Evolutionary conservation across 1,140 invertebrate species (phyloP), one percentile per base, ranked within the genome.

Genomic region (Odontomachus brunneus): DNA sequence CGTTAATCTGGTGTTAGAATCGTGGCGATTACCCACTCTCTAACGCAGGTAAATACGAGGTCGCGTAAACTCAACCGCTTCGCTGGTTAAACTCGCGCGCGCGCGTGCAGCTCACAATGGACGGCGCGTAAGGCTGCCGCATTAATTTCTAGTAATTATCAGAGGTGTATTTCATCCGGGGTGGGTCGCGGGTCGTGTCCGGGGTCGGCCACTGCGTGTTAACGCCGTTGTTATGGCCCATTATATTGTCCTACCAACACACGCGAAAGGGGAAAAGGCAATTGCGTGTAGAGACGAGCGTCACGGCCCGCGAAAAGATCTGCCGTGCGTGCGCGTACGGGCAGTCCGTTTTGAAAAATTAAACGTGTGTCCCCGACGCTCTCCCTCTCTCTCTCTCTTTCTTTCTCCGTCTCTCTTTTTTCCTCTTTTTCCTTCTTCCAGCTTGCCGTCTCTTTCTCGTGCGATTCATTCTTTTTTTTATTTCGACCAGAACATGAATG

Each of bases 71-170:
- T 74, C 78, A 59, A 80, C 75, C 75, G 9, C 38, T 7, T 4
- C 38, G 60, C 69, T 49, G 74, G 73, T 69, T 87, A 87, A 87
- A 87, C 84, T 85, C 67, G 57, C 29, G 48, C 81, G 51, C 51
- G 3, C 49, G 38, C 33, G 82, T 44, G 66, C 57, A 75, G 48
- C 76, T 72, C 75, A 82, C 74, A 87, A 86, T 88, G 78, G 81
- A 62, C 84, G 84, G 76, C 53, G 53, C 80, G 82, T 91, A 89
- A 91, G 90, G 91, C 88, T 88, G 67, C 89, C 75, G 88, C 92
- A 94, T 94, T 94, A 93, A 94, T 94, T 93, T 93, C 92, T 93
- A 91, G 92, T 93, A 93, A 94, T 94, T 93, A 94, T 93, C 93
- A 93, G 91, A 93, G 89, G 90, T 90, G 92, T 94, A 92, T 93